These are phyloP conservation scores for Sebastes oblongus DNA, from an alignment of 2,797 vertebrate species.

Conservation along the genomic window DNA sequence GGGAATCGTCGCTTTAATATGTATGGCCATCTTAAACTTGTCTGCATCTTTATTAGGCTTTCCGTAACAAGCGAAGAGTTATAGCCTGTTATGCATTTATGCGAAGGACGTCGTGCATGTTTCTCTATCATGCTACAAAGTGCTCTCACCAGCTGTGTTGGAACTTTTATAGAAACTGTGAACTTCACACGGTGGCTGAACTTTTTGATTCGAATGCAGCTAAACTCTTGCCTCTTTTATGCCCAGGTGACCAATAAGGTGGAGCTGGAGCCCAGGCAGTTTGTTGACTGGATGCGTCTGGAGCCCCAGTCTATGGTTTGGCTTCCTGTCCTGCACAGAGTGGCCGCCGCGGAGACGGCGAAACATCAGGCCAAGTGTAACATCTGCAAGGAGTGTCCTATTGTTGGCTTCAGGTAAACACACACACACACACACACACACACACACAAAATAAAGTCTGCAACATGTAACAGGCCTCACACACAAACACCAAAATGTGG, in stretches of 20 bases:
- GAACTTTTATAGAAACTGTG: slow-evolving; percentile 31
- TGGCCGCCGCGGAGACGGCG: slow-evolving; percentile 95
- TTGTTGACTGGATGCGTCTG: slow-evolving; percentile 96
- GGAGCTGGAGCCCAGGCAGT: slow-evolving; percentile 92
- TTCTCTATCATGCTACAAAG: slow-evolving; percentile 24
- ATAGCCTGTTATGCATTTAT: slow-evolving; percentile 8
- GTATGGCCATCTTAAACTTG: slow-evolving; percentile 53
- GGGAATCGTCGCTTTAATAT: slow-evolving; percentile 41
- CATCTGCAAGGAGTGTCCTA: slow-evolving; percentile 98
- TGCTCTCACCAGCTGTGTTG: slow-evolving; percentile 20
- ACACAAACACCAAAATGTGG: slow-evolving; percentile 24
- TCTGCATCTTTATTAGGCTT: slow-evolving; percentile 57
- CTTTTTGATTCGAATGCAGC: slow-evolving; percentile 12
- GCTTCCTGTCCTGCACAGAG: slow-evolving; percentile 95
- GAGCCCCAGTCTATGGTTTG: slow-evolving; percentile 99
- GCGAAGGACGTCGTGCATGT: neutral
- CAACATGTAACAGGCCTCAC: neutral
- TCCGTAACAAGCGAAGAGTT: slow-evolving; percentile 43
- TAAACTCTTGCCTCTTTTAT: neutral
- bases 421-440: neutral
- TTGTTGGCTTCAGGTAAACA: slow-evolving; percentile 94
- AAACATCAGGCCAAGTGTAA: slow-evolving; percentile 99
- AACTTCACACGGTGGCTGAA: slow-evolving; percentile 28
- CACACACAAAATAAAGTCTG: neutral
- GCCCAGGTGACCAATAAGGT: slow-evolving; percentile 92